Base-by-base conservation (phyloP, 2,888 invertebrate genomes). In the Pterostichus niger region DNA sequence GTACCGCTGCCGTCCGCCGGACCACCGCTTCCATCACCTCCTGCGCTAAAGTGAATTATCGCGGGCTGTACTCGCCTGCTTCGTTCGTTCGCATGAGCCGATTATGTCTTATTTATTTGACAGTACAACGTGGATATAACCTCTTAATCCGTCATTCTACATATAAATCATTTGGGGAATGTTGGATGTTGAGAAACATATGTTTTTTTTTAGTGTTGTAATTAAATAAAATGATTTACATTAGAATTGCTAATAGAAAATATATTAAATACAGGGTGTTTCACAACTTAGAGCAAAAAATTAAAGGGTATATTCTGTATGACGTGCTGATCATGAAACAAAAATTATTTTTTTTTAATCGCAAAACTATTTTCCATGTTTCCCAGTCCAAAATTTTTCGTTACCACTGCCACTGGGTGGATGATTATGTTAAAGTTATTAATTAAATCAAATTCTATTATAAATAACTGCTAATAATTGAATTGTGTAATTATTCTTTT, bases 81-180 rank as follows among this genome's bases (percentile, higher is more conserved):
- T 64, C 33, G 9, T n/a, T 40, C 11, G 13, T 17, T 7, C 35
- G 64, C 64, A 31, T 64, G 35, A 40, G 15, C 33, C 15, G 64
- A 64, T 64, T 64, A 64, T 64, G 40, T 64, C 64, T 35, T 40
- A 64, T 64, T 64, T 64, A 64, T 64, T 64, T 35, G 64, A 35
- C 64, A 64, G 35, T 13, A 64, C 40, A 13, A 13, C 40, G 15
- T 56, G 15, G 15, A 56, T 5, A 56, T 17, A 56, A 56, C 17
- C 17, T 33, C 64, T 40, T 64, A 64, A 64, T 40, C 3, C 33
- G 40, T 64, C 64, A 35, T 35, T 64, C 11, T 13, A 11, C 13
- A 13, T 0, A 64, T 64, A 35, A 33, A 64, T 35, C 31, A 64
- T 15, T 40, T 40, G 1, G 11, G 11, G 17, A 54, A 15, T 54